Evolutionary conservation across 2,113 vertebrate genomes (phyloP).

Genomic region (Mesembrinibis cayennensis): DNA sequence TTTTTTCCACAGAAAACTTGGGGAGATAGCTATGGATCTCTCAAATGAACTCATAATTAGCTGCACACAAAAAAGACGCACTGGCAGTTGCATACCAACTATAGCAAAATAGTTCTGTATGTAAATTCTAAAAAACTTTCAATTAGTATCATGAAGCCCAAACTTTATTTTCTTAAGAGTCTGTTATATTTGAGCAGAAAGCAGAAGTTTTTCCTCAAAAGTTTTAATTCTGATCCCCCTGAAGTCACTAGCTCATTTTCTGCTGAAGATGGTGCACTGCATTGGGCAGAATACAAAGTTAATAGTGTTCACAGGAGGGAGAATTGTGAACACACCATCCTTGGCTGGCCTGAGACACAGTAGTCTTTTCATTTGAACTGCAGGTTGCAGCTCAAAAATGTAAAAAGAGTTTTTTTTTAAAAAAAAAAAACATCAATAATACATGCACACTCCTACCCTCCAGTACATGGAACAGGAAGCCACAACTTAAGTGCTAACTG

Average conservation of each 20-base stretch:
- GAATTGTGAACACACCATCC: not conserved
- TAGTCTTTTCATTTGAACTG: not conserved
- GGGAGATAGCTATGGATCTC: not conserved
- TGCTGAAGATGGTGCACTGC: not conserved
- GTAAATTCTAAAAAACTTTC: not conserved
- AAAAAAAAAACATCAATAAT: not conserved
- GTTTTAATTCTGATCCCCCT: not conserved
- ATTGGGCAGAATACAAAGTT: not conserved
- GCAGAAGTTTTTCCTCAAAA: not conserved
- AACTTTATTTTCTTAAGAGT: not conserved
- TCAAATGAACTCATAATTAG: not conserved
- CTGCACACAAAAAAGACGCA: not conserved
- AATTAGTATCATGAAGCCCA: not conserved
- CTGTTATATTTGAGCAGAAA: not conserved
- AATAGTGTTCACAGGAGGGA: not conserved
- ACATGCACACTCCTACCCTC: not conserved
- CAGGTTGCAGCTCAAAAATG: not conserved
- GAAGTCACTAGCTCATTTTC: not conserved
- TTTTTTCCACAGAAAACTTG: not conserved
- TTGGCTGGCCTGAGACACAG: not conserved
- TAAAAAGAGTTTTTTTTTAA: not conserved
- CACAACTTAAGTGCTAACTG: not conserved
- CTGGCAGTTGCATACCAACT: not conserved
- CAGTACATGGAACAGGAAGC: not conserved
- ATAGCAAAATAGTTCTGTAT: not conserved